Conservation (phyloP, 2,888 invertebrate genomes). For the Cheilosia vernalis region DNA sequence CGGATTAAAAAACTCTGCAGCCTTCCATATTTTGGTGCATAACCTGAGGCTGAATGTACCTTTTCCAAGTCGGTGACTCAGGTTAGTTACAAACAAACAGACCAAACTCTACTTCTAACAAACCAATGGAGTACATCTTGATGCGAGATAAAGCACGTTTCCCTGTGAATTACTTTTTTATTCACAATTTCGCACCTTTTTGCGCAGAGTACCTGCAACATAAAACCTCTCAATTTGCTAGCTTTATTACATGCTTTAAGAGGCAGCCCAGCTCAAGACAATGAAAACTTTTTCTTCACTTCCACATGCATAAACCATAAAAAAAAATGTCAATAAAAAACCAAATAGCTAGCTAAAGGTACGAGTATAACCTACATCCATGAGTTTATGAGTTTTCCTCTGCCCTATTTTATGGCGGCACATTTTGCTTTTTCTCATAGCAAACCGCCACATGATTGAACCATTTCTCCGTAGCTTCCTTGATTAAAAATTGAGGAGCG, state of each 20-base stretch:
- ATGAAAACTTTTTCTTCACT: conserved; percentile 5
- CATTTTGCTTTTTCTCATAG: background rate
- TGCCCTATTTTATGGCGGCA: conserved; percentile 13
- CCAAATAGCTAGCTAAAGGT: conserved; percentile 5
- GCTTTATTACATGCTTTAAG: background rate
- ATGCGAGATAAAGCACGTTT: no score
- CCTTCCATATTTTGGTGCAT: no score
- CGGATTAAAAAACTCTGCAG: no score
- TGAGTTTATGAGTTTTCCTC: conserved; percentile 15
- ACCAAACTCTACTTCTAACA: no score
- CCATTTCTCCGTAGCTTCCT: conserved; percentile 32
- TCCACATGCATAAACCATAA: background rate
- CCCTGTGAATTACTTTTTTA: no score
- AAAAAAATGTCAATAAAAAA: conserved; percentile 24
- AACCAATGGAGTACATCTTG: no score
- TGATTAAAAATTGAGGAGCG: conserved; percentile 57
- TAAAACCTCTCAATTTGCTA: no score
- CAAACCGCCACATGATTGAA: conserved; percentile 51
- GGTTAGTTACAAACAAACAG: no score
- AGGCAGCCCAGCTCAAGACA: background rate
- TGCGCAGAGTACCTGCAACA: no score
- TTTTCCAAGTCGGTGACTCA: no score
- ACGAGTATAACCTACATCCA: background rate
- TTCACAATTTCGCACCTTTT: no score
- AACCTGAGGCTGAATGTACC: no score